phyloP scores from a whole-genome alignment of 2,113 vertebrate genomes.

The Manacus vitellinus region DNA sequence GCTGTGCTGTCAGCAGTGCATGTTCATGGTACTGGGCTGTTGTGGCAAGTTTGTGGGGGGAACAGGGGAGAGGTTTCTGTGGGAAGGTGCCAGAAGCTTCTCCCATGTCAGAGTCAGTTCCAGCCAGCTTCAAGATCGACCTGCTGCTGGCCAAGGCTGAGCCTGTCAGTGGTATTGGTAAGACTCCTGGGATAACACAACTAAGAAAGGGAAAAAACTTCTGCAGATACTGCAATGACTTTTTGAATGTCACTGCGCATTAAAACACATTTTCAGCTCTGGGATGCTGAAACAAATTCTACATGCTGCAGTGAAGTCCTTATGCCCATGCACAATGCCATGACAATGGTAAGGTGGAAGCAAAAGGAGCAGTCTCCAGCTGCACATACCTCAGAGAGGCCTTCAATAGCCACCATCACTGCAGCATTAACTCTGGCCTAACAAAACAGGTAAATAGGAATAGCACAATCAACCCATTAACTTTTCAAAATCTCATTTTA shows the following conservation, averaged over 20 bases:
- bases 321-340: not conserved
- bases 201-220: not conserved
- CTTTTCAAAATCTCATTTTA: not conserved
- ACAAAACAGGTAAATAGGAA: not conserved
- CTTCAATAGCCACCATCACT: not conserved
- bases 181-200: not conserved
- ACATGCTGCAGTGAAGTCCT: not conserved
- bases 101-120: not conserved
- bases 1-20: not conserved
- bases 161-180: accelerated
- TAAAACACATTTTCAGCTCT: not conserved
- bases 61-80: not conserved
- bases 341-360: not conserved
- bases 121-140: not conserved
- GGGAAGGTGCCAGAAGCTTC: not conserved
- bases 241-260: not conserved
- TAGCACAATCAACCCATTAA: not conserved
- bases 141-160: not conserved
- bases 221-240: not conserved
- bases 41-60: not conserved
- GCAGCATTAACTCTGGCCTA: not conserved
- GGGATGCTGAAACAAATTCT: not conserved
- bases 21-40: not conserved
- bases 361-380: not conserved
- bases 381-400: not conserved